A percentile compares a stretch with the other conserved stretches of the same genome.
Evolutionary conservation across 2,888 invertebrate genomes (phyloP).

Genomic region (Leucania comma): DNA sequence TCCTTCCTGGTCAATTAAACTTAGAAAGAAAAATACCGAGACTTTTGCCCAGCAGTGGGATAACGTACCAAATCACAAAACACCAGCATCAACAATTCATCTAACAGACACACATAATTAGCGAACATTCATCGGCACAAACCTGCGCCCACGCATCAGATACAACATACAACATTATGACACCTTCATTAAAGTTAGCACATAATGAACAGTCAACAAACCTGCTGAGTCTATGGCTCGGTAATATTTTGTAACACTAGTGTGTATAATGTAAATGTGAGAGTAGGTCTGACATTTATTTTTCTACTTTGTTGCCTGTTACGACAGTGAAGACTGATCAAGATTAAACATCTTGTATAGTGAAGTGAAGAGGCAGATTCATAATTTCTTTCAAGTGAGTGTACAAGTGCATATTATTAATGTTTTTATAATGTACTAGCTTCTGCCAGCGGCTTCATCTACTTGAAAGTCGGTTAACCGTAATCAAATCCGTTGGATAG

Average conservation of each 20-base stretch:
- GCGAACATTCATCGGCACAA: background rate
- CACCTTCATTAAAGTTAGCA: conserved; percentile 34
- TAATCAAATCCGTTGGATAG: no score
- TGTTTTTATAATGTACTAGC: no score
- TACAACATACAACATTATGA: conserved; percentile 33
- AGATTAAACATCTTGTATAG: background rate
- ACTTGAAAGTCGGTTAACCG: no score
- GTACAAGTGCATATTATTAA: no score
- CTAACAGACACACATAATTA: conserved; percentile 1
- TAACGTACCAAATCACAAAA: background rate
- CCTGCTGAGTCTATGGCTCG: background rate
- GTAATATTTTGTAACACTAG: conserved; percentile 36
- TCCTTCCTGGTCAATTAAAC: no score
- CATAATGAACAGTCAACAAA: conserved; percentile 19
- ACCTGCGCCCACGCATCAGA: conserved; percentile 37
- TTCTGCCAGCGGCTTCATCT: no score
- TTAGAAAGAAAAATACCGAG: no score
- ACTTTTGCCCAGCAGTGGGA: no score
- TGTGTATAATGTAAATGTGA: conserved; percentile 38
- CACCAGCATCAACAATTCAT: background rate
- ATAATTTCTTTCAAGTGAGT: no score
- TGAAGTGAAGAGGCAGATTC: no score
- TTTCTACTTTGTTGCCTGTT: conserved; percentile 5
- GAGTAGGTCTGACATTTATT: conserved; percentile 11
- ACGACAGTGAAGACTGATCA: background rate